Conservation (phyloP, 1,140 invertebrate species). For the Matsumurasca onukii region DNA sequence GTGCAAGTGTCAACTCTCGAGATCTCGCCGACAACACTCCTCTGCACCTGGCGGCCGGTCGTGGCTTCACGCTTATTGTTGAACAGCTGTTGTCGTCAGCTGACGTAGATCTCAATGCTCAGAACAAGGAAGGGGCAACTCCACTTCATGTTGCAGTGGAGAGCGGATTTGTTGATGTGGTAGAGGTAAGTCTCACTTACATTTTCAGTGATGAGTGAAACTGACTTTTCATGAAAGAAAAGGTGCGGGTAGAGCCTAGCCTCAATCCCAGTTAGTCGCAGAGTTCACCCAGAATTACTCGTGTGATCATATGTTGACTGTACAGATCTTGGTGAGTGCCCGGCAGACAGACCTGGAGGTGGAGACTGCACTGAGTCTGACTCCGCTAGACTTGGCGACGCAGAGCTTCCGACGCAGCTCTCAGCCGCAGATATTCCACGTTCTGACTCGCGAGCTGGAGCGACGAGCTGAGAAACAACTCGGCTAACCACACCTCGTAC, state of each 20-base stretch:
- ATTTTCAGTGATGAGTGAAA: too few species aligned
- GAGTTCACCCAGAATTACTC: too few species aligned
- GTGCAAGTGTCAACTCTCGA: constrained; percentile 47
- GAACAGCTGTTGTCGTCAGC: constrained; percentile 45
- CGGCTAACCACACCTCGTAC: neutral
- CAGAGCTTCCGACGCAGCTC: constrained; percentile 39
- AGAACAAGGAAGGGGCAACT: constrained; percentile 48
- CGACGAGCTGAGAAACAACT: constrained; percentile 26
- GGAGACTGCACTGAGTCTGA: too few species aligned
- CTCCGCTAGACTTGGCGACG: constrained; percentile 40
- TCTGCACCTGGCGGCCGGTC: constrained; percentile 49
- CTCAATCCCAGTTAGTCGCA: too few species aligned
- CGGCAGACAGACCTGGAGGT: constrained; percentile 34
- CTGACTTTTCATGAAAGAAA: too few species aligned
- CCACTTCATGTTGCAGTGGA: constrained; percentile 50
- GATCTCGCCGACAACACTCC: constrained; percentile 50
- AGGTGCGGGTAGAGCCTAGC: too few species aligned
- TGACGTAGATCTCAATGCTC: constrained; percentile 45
- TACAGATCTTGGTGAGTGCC: constrained; percentile 39
- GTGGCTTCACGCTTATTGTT: constrained; percentile 49
- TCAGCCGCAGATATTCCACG: constrained; percentile 40
- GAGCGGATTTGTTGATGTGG: constrained; percentile 49
- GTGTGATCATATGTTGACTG: too few species aligned
- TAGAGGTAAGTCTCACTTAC: constrained; percentile 38
- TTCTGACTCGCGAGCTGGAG: constrained; percentile 36